These are phyloP conservation scores for Oncorhynchus nerka DNA, from an alignment of 2,113 vertebrate genomes.

Conservation along the genomic window DNA sequence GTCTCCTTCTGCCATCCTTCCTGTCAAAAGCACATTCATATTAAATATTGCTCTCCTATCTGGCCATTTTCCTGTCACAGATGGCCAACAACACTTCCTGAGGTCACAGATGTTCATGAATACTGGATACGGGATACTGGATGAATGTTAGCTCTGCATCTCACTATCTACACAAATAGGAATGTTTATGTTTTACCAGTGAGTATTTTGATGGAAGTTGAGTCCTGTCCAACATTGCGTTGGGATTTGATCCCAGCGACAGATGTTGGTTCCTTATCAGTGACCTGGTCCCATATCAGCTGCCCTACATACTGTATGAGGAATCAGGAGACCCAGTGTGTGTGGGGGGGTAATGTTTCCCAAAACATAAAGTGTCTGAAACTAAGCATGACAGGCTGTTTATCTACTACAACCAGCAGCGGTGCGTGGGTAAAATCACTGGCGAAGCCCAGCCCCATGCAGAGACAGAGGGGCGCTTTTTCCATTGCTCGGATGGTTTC, in stretches of 20 bases:
- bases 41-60: not conserved
- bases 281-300: not conserved
- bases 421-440: too few species aligned
- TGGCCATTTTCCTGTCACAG: not conserved
- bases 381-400: too few species aligned
- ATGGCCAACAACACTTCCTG: not conserved
- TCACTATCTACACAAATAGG: too few species aligned
- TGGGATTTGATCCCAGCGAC: too few species aligned
- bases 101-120: not conserved
- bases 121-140: not conserved
- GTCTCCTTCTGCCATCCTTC: not conserved
- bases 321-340: not conserved
- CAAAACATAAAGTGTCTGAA: not conserved
- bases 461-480: too few species aligned
- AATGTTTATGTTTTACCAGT: not conserved
- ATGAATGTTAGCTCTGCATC: too few species aligned
- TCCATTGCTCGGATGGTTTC: too few species aligned
- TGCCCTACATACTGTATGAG: not conserved
- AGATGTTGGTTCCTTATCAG: too few species aligned
- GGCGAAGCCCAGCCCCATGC: too few species aligned
- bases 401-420: too few species aligned
- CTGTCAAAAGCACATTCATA: not conserved
- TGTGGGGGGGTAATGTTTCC: too few species aligned
- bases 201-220: not conserved
- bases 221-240: too few species aligned